A percentile compares a stretch with the other conserved stretches of the same genome.
These are phyloP conservation scores for fruit fly (Drosophila melanogaster) DNA, from an alignment of 1,140 invertebrate genomes.

Conservation along the genomic window DNA sequence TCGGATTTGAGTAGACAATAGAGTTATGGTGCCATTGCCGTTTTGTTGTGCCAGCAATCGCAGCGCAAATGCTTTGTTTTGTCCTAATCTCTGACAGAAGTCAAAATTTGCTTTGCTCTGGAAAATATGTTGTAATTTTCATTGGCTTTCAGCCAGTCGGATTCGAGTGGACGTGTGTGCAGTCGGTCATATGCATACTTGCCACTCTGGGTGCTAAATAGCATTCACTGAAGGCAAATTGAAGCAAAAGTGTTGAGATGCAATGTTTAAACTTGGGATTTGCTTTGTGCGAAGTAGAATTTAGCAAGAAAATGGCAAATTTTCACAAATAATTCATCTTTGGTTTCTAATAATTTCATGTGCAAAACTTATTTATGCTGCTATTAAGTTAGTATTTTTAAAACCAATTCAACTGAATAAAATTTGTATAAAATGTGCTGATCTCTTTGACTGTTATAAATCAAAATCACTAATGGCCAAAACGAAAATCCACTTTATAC, in stretches of 20 bases:
- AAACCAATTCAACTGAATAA: no score
- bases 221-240: not conserved
- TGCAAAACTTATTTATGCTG: no score
- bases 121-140: constrained; percentile 74
- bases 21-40: constrained; percentile 59
- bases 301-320: not conserved
- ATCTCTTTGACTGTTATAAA: no score
- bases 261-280: not conserved
- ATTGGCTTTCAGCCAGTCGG: constrained; percentile 41
- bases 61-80: constrained; percentile 75
- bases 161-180: constrained; percentile 17
- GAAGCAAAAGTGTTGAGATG: not conserved
- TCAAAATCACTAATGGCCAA: no score
- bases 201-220: constrained; percentile 1
- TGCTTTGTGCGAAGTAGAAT: not conserved
- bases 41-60: constrained; percentile 75
- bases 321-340: no score
- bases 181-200: not conserved
- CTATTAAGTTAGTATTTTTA: no score
- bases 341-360: no score
- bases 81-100: constrained; percentile 77
- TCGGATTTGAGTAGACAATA: constrained; percentile 76
- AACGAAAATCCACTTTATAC: no score
- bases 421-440: no score
- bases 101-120: constrained; percentile 69